A percentile compares a stretch with the other conserved stretches of the same genome.
phyloP scores from a whole-genome alignment of 1,140 invertebrate species.

The Calosoma granatense region DNA sequence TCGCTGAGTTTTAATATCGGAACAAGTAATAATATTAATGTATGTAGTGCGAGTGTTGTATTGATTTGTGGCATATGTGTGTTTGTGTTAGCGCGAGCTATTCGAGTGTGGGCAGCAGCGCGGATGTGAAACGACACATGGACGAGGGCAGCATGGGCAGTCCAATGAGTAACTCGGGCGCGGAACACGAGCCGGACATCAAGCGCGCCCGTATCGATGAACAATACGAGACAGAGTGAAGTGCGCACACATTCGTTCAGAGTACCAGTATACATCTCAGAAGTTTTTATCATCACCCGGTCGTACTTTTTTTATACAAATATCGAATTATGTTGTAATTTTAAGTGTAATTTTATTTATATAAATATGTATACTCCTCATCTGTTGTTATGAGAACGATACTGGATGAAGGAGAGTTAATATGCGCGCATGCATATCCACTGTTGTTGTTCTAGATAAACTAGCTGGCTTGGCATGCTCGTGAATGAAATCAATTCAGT shows the following conservation, averaged over 20 bases:
- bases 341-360: slow-evolving; percentile 9
- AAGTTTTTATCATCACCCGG: neutral
- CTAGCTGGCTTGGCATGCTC: too few relatives aligned
- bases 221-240: slow-evolving; percentile 28
- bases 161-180: slow-evolving; percentile 26
- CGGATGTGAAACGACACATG: slow-evolving; percentile 31
- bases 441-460: too few relatives aligned
- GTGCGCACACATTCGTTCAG: neutral
- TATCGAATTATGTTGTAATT: neutral
- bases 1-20: too few relatives aligned
- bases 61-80: too few relatives aligned
- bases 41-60: too few relatives aligned
- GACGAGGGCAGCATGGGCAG: slow-evolving; percentile 27
- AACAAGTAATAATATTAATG: too few relatives aligned
- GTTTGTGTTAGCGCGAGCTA: slow-evolving; percentile 19
- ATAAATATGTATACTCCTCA: too few relatives aligned
- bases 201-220: slow-evolving; percentile 28
- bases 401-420: too few relatives aligned
- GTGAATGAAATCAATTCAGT: too few relatives aligned
- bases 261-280: neutral
- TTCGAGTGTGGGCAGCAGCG: slow-evolving; percentile 16
- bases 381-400: too few relatives aligned
- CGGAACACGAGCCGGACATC: slow-evolving; percentile 28
- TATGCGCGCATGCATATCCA: too few relatives aligned
- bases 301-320: neutral